Evolutionary conservation across 2,888 invertebrate genomes (phyloP).

Genomic region (Pecten maximus): DNA sequence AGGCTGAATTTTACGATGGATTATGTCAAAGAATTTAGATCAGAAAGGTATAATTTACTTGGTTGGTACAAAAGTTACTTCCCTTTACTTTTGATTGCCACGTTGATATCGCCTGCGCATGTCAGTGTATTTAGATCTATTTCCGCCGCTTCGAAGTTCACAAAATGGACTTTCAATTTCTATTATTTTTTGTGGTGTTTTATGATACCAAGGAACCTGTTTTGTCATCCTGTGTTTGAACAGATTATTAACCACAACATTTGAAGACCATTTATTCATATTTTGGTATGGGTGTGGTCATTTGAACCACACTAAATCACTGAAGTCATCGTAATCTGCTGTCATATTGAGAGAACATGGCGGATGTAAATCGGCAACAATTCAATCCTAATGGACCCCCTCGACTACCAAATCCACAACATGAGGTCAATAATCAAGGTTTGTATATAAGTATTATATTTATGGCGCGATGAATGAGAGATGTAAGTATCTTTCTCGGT

Average conservation of each 20-base stretch:
- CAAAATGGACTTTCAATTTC: background rate
- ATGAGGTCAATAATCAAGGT: background rate
- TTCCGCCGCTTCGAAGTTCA: slow-evolving; percentile 51
- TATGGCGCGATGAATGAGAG: background rate
- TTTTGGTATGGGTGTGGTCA: background rate
- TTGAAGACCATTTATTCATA: background rate
- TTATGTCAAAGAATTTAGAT: no score
- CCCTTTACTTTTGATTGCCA: slow-evolving; percentile 39
- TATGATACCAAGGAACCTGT: background rate
- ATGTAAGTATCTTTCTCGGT: background rate
- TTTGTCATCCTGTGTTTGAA: background rate
- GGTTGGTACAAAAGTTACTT: slow-evolving; percentile 1
- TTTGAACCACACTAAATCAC: background rate
- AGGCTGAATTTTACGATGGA: no score
- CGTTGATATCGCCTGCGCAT: slow-evolving; percentile 40
- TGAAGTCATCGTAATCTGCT: background rate
- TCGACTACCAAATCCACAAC: background rate
- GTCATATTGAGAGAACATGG: slow-evolving; percentile 15
- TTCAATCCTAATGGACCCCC: background rate
- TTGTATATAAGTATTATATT: background rate
- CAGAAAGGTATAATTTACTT: no score
- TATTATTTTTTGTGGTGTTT: background rate
- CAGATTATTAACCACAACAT: background rate
- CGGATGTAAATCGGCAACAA: background rate
- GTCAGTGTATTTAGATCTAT: slow-evolving; percentile 35